Percentiles rank a stretch among this genome's conserved stretches.
Conservation (phyloP, 1,140 invertebrate genomes). For the Sarcophaga bullata region DNA sequence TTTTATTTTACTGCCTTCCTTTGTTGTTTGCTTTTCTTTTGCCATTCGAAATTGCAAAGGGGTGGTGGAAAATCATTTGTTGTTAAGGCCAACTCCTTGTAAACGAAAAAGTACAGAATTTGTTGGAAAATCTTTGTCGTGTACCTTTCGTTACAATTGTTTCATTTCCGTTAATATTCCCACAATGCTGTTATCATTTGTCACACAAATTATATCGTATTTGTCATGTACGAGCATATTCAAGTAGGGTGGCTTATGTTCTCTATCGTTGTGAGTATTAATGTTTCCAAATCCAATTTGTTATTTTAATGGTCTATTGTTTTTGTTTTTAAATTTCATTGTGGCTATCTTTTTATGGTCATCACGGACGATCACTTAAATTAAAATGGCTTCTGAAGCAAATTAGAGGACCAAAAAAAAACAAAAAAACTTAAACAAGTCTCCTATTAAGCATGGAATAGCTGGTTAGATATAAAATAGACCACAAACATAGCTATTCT, state of each 20-base stretch:
- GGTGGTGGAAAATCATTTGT: background rate
- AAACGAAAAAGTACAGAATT: background rate
- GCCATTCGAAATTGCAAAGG: too few relatives aligned
- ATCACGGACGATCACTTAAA: too few relatives aligned
- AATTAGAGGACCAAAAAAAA: too few relatives aligned
- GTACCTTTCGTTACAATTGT: constrained; percentile 28
- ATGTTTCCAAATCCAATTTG: background rate
- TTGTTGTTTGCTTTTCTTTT: background rate
- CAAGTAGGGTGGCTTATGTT: background rate
- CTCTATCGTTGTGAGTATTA: background rate
- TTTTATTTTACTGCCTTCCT: background rate
- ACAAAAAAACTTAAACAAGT: too few relatives aligned
- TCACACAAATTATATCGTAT: constrained; percentile 42
- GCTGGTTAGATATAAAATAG: too few relatives aligned
- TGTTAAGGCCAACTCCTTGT: background rate
- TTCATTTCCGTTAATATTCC: constrained; percentile 36
- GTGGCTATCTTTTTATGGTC: background rate
- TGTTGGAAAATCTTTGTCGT: too few relatives aligned
- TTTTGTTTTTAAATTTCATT: background rate
- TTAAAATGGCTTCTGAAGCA: too few relatives aligned
- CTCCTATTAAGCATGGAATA: too few relatives aligned
- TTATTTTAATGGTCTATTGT: background rate
- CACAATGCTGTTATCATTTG: constrained; percentile 28
- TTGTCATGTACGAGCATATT: background rate
- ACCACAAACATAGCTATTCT: too few relatives aligned